Percentiles rank a stretch among this genome's conserved stretches.
Evolutionary conservation across 2,888 invertebrate genomes (phyloP).

Genomic region (Drosophila mimetica): DNA sequence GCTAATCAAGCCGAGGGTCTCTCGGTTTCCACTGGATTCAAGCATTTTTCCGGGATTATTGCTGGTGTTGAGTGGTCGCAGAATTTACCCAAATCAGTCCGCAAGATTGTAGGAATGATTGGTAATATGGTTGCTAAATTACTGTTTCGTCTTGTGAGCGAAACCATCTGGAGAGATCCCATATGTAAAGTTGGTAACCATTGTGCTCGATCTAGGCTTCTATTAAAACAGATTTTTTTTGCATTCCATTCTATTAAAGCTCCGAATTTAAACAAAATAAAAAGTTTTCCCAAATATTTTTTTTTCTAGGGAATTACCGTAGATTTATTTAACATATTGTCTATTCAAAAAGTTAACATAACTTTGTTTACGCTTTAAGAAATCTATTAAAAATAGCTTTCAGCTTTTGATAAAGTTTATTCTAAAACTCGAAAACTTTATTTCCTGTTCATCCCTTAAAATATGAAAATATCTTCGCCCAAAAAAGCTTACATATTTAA

Average conservation of each 20-base stretch:
- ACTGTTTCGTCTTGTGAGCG: background rate
- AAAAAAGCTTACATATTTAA: conserved; percentile 17
- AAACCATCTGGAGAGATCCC: background rate
- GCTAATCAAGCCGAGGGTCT: conserved; percentile 37
- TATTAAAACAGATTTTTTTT: too few relatives aligned
- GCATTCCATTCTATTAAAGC: background rate
- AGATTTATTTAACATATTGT: background rate
- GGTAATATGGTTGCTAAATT: conserved; percentile 10
- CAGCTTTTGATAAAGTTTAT: conserved; percentile 3
- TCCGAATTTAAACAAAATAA: too few relatives aligned
- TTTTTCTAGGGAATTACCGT: too few relatives aligned
- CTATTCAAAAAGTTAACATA: background rate
- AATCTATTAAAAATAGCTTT: conserved; percentile 27
- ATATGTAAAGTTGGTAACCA: background rate
- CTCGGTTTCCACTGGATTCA: conserved; percentile 22
- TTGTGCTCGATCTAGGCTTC: too few relatives aligned
- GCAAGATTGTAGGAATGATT: conserved; percentile 9
- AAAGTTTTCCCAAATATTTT: too few relatives aligned
- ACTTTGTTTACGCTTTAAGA: conserved; percentile 2
- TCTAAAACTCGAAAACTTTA: conserved; percentile 1
- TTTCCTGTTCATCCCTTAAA: conserved; percentile 23
- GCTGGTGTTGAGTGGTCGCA: conserved; percentile 16
- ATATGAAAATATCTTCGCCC: conserved; percentile 7
- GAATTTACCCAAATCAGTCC: conserved; percentile 19
- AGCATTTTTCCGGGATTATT: conserved; percentile 19